phyloP scores from a whole-genome alignment of 2,113 vertebrate genomes.

The Hemibagrus wyckioides region DNA sequence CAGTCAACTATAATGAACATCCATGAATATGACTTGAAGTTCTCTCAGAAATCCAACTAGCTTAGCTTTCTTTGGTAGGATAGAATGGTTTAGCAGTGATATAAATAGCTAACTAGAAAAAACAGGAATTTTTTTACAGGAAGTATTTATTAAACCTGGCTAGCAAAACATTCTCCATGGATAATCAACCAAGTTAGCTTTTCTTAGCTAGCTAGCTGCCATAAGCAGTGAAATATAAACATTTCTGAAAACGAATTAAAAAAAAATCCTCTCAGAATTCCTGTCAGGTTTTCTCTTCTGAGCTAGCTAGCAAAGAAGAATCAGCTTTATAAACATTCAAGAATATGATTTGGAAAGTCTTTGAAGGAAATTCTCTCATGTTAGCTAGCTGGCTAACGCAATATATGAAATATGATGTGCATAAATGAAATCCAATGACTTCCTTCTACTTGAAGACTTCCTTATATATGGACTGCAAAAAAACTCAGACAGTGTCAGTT shows the following conservation, averaged over 20 bases:
- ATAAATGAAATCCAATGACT: constrained; percentile 2
- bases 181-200: neutral
- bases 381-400: constrained; percentile 2
- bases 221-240: neutral
- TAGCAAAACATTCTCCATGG: too few species aligned
- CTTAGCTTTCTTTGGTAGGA: neutral
- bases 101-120: neutral
- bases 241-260: neutral
- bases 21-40: neutral
- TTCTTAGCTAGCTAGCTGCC: neutral
- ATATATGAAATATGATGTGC: neutral
- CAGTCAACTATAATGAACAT: neutral
- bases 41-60: neutral
- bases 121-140: too few species aligned
- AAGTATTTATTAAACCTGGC: too few species aligned
- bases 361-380: neutral
- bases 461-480: neutral
- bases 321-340: too few species aligned
- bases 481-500: neutral
- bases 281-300: neutral
- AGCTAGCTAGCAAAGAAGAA: neutral
- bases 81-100: neutral
- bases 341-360: neutral
- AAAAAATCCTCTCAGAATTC: neutral
- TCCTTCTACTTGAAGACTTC: neutral